Evolutionary conservation across 1,140 invertebrate genomes (phyloP), one percentile per base, ranked within the genome.

Genomic region (Arion vulgaris): DNA sequence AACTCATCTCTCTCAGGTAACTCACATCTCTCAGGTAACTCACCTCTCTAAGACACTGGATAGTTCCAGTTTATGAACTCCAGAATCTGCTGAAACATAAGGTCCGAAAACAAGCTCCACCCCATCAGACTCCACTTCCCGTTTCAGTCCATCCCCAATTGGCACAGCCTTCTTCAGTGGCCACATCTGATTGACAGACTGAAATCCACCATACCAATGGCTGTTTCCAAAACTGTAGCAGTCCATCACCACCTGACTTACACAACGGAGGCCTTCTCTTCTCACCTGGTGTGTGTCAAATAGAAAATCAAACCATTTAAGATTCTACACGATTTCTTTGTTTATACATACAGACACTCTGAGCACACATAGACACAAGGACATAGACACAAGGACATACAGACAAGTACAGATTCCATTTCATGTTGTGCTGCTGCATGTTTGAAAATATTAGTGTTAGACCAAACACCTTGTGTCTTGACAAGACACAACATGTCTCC

Each of bases 141-240:
- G 28, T 26, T 76, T 49, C n/a, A 53, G 45, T 5, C 71, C 71
- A 15, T 71, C 68, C 26, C 38, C 45, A 9, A 28, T 23, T 36
- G 41, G 74, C 19, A 76, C 41, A 5, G 74, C 74, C 34, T 84
- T 84, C 53, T 90, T 85, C 51, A 94, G 85, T 5, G 93, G 93
- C 93, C 93, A 94, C 53, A 87, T 84, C 85, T 94, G 93, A 15
- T 84, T 83, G 51, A 87, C 89, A 36, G 91, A 89, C 81, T 93
- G 91, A 28, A 92, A 92, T 9, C 93, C 92, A 11, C 90, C 90
- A 74, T 87, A 91, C 90, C 90, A 91, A 66, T 87, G 85, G 15
- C 71, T 87, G 15, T 76, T 49, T 15, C 81, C 83, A n/a, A 91
- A 78, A 32, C 88, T 82, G 71, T 87, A 87, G 74, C 90, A 91